Base-by-base conservation (phyloP, 2,888 invertebrate species). In the Spilarctia lutea region DNA sequence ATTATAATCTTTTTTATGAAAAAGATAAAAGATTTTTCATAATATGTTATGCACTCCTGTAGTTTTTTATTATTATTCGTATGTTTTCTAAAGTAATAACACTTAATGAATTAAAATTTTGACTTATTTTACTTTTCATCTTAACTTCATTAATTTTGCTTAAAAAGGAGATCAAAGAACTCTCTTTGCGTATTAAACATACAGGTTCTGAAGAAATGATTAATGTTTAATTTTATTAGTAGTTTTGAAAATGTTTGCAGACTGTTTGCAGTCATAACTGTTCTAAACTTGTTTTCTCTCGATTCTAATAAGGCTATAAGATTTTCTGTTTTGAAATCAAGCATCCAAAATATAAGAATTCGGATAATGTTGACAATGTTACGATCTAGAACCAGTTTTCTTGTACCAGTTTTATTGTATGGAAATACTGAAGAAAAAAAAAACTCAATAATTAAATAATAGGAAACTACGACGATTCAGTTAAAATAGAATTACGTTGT, bases 401-500 rank as follows among this genome's bases (percentile, higher is more conserved):
- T 6, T 65, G 7, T 20, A 39, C 39, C 39, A 39, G 39, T 39
- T 39, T 11, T 7, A 4, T 39, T 39, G 8, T 39, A 8, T 39
- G 39, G 3, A 3, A 35, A 39, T 39, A 39, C 11, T 11, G 10
- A 11, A 30, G 30, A 20, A 65, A 52, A 33, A 0, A 33, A 6
- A 20, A 13, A 65, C 6, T n/a, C n/a, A 30, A 10, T 48, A 35
- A 68, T 42, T 35, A 56, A 45, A 48, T 39, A 56, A 60, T 33
- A 1, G n/a, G 48, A 35, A 65, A 48, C 30, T 65, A 16, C 33
- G 33, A 60, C 20, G 13, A 65, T 42, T 42, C 10, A n/a, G 48
- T 48, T 30, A 65, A 71, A 71, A 71, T 56, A 42, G 42, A 71
- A 63, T 27, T 67, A 65, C 48, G 45, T 79, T 78, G 81, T 85